phyloP scores from a whole-genome alignment of 2,888 invertebrate genomes.

The Malacosoma neustria region DNA sequence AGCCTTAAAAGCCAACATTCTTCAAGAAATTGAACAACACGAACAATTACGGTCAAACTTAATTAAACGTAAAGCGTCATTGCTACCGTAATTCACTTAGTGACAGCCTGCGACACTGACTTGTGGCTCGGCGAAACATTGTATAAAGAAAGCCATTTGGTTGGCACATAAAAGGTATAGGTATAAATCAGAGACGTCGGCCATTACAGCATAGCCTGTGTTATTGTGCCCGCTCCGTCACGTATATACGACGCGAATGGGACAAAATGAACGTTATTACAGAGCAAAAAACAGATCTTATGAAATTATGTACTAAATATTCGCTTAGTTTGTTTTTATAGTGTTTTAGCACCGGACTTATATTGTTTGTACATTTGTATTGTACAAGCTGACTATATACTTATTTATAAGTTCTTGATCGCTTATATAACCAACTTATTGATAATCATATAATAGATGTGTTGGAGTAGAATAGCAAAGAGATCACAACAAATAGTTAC shows the following conservation, averaged over 20 bases:
- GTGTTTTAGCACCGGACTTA: no score
- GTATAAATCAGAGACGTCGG: constrained; percentile 63
- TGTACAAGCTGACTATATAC: no score
- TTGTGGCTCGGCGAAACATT: constrained; percentile 38
- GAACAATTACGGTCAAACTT: constrained; percentile 26
- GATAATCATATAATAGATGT: no score
- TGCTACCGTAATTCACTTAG: constrained; percentile 34
- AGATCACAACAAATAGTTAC: no score
- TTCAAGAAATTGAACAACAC: no score
- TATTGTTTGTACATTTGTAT: no score
- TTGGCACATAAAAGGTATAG: constrained; percentile 65
- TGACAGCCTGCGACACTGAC: constrained; percentile 30
- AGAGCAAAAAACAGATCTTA: constrained; percentile 30
- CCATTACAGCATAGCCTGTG: constrained; percentile 53
- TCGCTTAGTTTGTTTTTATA: no score
- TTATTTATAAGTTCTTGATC: no score
- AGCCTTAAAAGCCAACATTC: no score
- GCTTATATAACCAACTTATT: no score
- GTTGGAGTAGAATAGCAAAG: no score
- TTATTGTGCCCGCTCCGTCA: constrained; percentile 59
- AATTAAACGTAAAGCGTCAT: constrained; percentile 41
- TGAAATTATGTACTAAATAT: background rate
- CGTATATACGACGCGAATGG: constrained; percentile 57
- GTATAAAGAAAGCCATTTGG: constrained; percentile 57
- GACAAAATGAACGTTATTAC: constrained; percentile 58